A percentile compares a stretch with the other conserved stretches of the same genome.
Evolutionary conservation across 2,888 invertebrate genomes (phyloP).

Genomic region (Agriopis leucophaearia): DNA sequence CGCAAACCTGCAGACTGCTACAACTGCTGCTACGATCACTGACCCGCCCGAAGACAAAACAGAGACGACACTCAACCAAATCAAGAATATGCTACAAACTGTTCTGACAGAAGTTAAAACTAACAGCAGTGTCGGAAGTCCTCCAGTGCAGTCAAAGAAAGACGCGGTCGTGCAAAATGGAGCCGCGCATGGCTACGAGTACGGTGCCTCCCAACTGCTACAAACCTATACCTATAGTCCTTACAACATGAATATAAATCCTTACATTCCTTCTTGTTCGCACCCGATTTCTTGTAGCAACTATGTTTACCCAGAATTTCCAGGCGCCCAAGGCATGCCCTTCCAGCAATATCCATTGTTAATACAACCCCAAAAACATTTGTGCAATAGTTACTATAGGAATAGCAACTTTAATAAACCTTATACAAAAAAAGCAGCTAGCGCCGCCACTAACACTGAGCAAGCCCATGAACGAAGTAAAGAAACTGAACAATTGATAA

Average conservation of each 20-base stretch:
- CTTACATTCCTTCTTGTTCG: slow-evolving; percentile 61
- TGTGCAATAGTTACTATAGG: slow-evolving; percentile 60
- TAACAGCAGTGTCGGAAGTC: slow-evolving; percentile 53
- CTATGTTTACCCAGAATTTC: slow-evolving; percentile 51
- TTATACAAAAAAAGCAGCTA: slow-evolving; percentile 39
- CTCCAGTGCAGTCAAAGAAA: slow-evolving; percentile 58
- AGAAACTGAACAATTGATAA: slow-evolving; percentile 74
- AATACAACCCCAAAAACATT: slow-evolving; percentile 60
- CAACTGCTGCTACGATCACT: slow-evolving; percentile 18
- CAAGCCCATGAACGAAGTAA: slow-evolving; percentile 52
- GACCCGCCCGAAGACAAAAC: slow-evolving; percentile 60
- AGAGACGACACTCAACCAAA: slow-evolving; percentile 71
- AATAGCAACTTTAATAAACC: slow-evolving; percentile 42
- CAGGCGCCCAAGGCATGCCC: slow-evolving; percentile 56
- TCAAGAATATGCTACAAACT: slow-evolving; percentile 73
- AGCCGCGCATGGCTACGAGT: slow-evolving; percentile 60
- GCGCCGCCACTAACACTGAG: slow-evolving; percentile 69
- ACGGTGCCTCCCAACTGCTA: slow-evolving; percentile 61
- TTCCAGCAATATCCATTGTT: slow-evolving; percentile 71
- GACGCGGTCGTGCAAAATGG: slow-evolving; percentile 72
- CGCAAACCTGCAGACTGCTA: slow-evolving; percentile 61
- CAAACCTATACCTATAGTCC: slow-evolving; percentile 70
- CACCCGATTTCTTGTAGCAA: slow-evolving; percentile 54
- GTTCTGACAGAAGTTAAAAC: slow-evolving; percentile 76
- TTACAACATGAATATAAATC: slow-evolving; percentile 56